Evolutionary conservation across 1,140 invertebrate genomes (phyloP), one percentile per base, ranked within the genome.

Genomic region (Lasioglossum baleicum): DNA sequence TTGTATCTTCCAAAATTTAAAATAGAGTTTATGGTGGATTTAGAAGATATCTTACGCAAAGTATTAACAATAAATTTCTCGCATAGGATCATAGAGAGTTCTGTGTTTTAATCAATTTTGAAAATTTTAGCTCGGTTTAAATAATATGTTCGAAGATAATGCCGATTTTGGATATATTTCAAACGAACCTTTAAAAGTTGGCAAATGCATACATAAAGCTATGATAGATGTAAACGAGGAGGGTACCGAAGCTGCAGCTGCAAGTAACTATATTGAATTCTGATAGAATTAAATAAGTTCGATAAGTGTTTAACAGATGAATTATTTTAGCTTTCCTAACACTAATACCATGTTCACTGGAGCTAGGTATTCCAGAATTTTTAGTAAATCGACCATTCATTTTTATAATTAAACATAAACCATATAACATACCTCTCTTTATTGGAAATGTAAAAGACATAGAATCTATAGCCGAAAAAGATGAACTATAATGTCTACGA

Each of bases 1-100:
- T 91, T 96, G 0, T 88, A 90, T 68, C 89, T 97, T 76, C 96
- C 96, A 0, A 96, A 95, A 88, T 97, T 97, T 87, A 96, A 95
- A 88, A 92, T 97, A 64, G 95, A 96, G 88, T 92, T 94, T 44
- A 94, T 92, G 2, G 90, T 95, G 26, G 90, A 96, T 63, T 87
- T 97, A 80, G 93, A 93, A 51, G 91, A 94, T 1, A 85, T 93
- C 78, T 89, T 97, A 31, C 88, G 85, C 42, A 90, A 94, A 91
- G 95, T 96, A 89, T 48, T 17, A 8, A 58, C 63, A 65, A 79
- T 63, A 13, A 0, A 68, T 15, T 68, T 15, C 2, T 22, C 35
- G 5, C 63, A 20, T 53, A 10, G 44, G 3, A 22, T 40, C 0
- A 6, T 31, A 20, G 0, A 60, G 35, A 56, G 26, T 8, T 26